Conservation (phyloP, 2,113 vertebrate genomes). For the Hippoglossus stenolepis region DNA sequence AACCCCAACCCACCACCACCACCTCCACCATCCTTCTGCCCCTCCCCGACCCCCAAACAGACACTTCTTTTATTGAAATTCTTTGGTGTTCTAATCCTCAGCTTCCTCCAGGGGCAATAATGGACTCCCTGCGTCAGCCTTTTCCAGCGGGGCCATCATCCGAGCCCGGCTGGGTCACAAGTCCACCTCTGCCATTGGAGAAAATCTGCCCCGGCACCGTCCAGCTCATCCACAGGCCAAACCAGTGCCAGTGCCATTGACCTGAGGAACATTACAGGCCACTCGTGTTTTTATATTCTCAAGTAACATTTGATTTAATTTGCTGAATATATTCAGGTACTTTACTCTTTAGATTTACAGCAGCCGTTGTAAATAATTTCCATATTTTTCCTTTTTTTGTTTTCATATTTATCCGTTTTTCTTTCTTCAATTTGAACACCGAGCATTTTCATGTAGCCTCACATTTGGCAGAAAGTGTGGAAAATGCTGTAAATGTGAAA, state of each 20-base stretch:
- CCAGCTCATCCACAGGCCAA: constrained; percentile 24
- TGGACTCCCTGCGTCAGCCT: constrained; percentile 84
- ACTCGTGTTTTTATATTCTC: background rate
- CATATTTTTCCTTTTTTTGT: background rate
- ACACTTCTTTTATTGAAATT: constrained; percentile 90
- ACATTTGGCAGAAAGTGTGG: background rate
- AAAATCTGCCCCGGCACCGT: constrained; percentile 33
- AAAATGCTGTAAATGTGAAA: constrained; percentile 2
- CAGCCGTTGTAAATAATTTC: background rate
- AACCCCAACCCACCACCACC: constrained; percentile 29
- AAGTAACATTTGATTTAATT: background rate
- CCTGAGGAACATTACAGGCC: constrained; percentile 5
- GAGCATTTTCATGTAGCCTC: constrained; percentile 7
- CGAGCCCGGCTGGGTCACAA: constrained; percentile 78
- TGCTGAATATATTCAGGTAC: background rate
- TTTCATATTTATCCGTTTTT: background rate
- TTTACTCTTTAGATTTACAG: background rate
- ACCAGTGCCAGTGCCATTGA: constrained; percentile 10
- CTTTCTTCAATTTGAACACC: background rate
- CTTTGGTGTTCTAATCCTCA: constrained; percentile 88
- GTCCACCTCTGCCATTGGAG: constrained; percentile 66
- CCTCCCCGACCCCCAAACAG: constrained; percentile 84
- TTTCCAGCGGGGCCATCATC: constrained; percentile 82
- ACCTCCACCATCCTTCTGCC: constrained; percentile 39
- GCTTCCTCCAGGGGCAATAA: constrained; percentile 87